Percentiles rank a stretch among this genome's conserved stretches.
Evolutionary conservation across 2,888 invertebrate genomes (phyloP).

Genomic region (Lithophane ornitopus): DNA sequence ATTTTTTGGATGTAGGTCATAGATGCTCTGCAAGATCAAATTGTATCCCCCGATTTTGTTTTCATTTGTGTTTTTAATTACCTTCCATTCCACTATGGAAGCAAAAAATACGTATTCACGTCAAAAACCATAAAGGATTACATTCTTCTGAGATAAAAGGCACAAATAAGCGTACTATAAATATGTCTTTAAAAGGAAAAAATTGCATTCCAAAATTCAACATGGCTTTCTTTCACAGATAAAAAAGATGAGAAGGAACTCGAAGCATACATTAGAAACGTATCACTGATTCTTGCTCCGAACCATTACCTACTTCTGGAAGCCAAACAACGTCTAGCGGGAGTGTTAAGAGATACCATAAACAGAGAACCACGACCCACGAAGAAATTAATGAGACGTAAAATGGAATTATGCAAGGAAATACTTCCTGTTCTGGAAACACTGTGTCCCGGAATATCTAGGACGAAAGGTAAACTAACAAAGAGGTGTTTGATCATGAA

Average conservation of each 20-base stretch:
- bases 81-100: too few relatives aligned
- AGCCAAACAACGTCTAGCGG: slow-evolving; percentile 93
- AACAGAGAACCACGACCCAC: slow-evolving; percentile 88
- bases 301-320: slow-evolving; percentile 93
- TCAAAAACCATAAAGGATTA: too few relatives aligned
- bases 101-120: too few relatives aligned
- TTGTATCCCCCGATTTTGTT: too few relatives aligned
- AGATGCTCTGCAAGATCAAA: too few relatives aligned
- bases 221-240: slow-evolving; percentile 74
- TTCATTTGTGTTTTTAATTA: too few relatives aligned
- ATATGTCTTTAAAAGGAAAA: neutral
- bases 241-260: slow-evolving; percentile 85
- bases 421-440: slow-evolving; percentile 92
- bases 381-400: slow-evolving; percentile 91
- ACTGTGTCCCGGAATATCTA: slow-evolving; percentile 93
- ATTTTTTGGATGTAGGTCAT: too few relatives aligned
- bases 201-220: neutral
- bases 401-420: slow-evolving; percentile 92
- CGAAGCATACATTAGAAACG: slow-evolving; percentile 89
- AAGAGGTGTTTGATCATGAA: neutral
- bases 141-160: neutral
- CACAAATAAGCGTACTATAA: neutral
- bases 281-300: slow-evolving; percentile 91
- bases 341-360: slow-evolving; percentile 88
- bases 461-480: slow-evolving; percentile 89